Conservation (phyloP, 2,888 invertebrate genomes). For the Serripes groenlandicus region DNA sequence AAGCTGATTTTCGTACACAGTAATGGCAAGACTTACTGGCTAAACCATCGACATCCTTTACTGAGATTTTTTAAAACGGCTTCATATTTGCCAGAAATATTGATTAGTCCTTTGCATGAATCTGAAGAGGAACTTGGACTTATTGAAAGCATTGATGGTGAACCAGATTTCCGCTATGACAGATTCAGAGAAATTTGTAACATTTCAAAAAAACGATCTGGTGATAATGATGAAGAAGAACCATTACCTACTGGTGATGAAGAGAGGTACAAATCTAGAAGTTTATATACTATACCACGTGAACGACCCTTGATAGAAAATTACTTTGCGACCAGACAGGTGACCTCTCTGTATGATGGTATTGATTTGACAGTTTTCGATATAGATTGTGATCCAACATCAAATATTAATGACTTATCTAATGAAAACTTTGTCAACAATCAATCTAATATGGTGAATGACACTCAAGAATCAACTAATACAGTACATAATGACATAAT, state of each 20-base stretch:
- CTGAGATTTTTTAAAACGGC: slow-evolving; percentile 29
- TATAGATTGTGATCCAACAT: neutral
- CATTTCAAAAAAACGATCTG: neutral
- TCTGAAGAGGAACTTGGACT: slow-evolving; percentile 28
- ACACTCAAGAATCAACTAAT: neutral
- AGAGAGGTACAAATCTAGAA: slow-evolving; percentile 41
- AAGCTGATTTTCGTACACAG: slow-evolving; percentile 54
- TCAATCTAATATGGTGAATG: slow-evolving; percentile 18
- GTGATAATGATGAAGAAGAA: neutral
- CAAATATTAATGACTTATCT: neutral
- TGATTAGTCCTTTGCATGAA: slow-evolving; percentile 28
- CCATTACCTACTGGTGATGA: slow-evolving; percentile 29
- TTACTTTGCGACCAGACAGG: slow-evolving; percentile 26
- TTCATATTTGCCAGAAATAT: slow-evolving; percentile 36
- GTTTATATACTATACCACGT: slow-evolving; percentile 58
- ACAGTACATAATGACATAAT: neutral
- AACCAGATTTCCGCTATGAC: slow-evolving; percentile 41
- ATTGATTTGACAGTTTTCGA: slow-evolving; percentile 40
- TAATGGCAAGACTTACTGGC: slow-evolving; percentile 48
- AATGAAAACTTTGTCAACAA: neutral
- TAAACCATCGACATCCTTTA: slow-evolving; percentile 50
- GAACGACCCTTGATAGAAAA: slow-evolving; percentile 52
- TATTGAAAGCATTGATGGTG: slow-evolving; percentile 52
- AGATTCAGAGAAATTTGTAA: slow-evolving; percentile 50
- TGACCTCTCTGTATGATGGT: slow-evolving; percentile 58